phyloP scores from a whole-genome alignment of 2,888 invertebrate genomes.

The Aquatica leii region DNA sequence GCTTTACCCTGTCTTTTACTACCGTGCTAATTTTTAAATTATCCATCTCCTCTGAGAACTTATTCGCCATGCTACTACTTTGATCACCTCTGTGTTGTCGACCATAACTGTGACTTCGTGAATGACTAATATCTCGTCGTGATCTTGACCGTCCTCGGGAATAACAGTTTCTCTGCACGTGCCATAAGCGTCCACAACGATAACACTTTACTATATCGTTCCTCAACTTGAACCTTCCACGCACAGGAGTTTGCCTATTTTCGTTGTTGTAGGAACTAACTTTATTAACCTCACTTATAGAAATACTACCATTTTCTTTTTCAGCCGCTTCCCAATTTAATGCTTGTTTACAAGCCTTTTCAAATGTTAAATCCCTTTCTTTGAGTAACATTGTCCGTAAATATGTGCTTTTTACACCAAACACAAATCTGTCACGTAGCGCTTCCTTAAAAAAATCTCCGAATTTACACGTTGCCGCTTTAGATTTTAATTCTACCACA shows the following conservation, averaged over 20 bases:
- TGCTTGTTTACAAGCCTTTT: slow-evolving; percentile 3
- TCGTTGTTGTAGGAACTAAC: neutral
- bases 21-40: neutral
- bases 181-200: neutral
- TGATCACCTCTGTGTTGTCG: neutral
- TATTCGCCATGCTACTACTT: neutral
- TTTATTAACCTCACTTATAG: neutral
- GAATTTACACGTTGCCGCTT: slow-evolving; percentile 2
- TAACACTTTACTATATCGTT: neutral
- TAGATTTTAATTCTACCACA: neutral
- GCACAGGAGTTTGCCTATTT: neutral
- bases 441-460: slow-evolving; percentile 5
- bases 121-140: neutral
- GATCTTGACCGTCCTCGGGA: neutral
- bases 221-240: neutral
- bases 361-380: slow-evolving; percentile 10
- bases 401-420: neutral
- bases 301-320: neutral
- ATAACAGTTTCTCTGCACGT: neutral
- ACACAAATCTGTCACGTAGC: neutral
- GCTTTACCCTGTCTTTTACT: neutral
- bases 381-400: neutral
- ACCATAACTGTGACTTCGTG: slow-evolving; percentile 5
- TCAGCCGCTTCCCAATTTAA: slow-evolving; percentile 1
- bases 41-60: neutral